Evolutionary conservation across 2,888 invertebrate species (phyloP).

Genomic region (Pterobdella sp.): DNA sequence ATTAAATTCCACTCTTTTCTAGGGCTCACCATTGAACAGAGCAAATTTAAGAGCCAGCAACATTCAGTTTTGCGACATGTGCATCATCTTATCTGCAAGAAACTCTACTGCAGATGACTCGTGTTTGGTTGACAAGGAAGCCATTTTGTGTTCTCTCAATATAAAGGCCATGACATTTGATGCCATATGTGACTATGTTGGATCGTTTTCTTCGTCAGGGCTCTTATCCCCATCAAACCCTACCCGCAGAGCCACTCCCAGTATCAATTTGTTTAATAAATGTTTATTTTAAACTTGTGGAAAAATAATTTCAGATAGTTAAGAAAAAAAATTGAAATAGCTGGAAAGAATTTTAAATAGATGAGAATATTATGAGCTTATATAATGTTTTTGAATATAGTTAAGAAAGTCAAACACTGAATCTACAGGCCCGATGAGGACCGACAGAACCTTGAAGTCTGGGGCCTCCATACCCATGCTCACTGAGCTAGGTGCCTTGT

Average conservation of each 20-base stretch:
- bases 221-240: conserved; percentile 26
- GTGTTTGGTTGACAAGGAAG: conserved; percentile 98
- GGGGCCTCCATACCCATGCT: conserved; percentile 99
- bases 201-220: neutral
- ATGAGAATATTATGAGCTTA: too few relatives aligned
- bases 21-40: conserved; percentile 91
- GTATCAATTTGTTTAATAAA: conserved; percentile 32
- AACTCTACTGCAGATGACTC: conserved; percentile 70
- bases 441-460: conserved; percentile 35
- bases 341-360: too few relatives aligned
- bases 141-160: conserved; percentile 96
- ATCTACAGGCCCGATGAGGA: neutral
- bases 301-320: too few relatives aligned
- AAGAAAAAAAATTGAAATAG: too few relatives aligned
- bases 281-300: too few relatives aligned
- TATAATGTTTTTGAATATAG: neutral
- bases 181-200: conserved; percentile 65
- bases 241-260: conserved; percentile 41
- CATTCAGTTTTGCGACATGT: conserved; percentile 99
- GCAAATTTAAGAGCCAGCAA: conserved; percentile 98
- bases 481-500: conserved; percentile 66
- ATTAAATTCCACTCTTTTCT: conserved; percentile 50
- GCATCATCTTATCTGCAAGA: conserved; percentile 94
- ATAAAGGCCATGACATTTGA: conserved; percentile 71
- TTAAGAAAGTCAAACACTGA: neutral